A percentile compares a stretch with the other conserved stretches of the same genome.
Evolutionary conservation across 2,888 invertebrate genomes (phyloP).

Genomic region (Troglohyphantes excavatus): DNA sequence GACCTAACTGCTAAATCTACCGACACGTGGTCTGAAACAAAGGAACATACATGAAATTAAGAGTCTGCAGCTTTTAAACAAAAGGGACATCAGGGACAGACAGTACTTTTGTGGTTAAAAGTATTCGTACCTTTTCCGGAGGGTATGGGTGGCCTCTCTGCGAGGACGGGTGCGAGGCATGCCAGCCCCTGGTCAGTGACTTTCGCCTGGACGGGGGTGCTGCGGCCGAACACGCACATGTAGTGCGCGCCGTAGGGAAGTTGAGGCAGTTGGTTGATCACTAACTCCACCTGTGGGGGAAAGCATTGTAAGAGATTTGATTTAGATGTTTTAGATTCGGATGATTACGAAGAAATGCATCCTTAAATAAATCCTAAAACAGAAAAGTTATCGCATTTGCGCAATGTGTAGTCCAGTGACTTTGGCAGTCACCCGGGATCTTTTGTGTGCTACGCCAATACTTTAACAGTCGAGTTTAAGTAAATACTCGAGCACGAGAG

Average conservation of each 20-base stretch:
- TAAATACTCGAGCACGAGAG: no score
- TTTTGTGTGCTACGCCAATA: no score
- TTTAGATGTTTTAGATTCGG: no score
- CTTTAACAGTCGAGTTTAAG: no score
- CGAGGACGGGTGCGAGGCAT: conserved; percentile 89
- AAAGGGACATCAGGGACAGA: neutral
- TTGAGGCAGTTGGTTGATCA: conserved; percentile 94
- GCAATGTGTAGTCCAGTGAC: no score
- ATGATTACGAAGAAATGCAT: no score
- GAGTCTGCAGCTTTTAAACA: neutral
- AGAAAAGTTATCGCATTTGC: no score
- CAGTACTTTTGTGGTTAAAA: neutral
- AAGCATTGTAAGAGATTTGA: no score
- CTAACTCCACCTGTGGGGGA: conserved; percentile 86
- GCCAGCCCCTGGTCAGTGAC: conserved; percentile 92
- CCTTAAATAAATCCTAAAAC: no score
- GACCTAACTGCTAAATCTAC: conserved; percentile 93
- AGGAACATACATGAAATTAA: neutral
- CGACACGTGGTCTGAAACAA: conserved; percentile 88
- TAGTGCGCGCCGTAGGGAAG: conserved; percentile 94
- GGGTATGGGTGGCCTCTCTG: conserved; percentile 82
- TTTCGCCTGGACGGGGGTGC: conserved; percentile 93
- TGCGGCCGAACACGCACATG: conserved; percentile 94
- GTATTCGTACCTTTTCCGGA: conserved; percentile 79
- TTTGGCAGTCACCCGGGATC: no score